These are phyloP conservation scores for Phoeniculus purpureus DNA, from an alignment of 2,797 vertebrate species.

Conservation along the genomic window DNA sequence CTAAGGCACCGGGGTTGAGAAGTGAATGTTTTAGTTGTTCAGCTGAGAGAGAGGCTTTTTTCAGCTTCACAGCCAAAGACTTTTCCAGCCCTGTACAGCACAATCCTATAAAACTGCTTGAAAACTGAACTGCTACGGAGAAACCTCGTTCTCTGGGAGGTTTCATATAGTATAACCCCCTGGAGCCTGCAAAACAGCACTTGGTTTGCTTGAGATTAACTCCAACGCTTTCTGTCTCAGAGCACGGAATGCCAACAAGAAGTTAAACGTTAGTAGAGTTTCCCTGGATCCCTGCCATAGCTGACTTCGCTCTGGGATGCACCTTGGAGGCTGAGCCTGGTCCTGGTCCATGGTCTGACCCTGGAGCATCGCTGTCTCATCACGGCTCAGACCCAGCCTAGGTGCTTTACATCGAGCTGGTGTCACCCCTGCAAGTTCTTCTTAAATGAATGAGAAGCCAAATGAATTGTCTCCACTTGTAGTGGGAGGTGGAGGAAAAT, in stretches of 20 bases:
- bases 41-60: not conserved
- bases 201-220: not conserved
- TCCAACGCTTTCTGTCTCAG: not conserved
- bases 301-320: not conserved
- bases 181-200: not conserved
- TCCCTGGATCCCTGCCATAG: not conserved
- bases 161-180: not conserved
- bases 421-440: not conserved
- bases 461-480: fast-evolving
- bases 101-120: not conserved
- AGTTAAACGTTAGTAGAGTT: not conserved
- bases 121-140: not conserved
- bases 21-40: fast-evolving
- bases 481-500: fast-evolving
- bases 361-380: not conserved
- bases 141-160: not conserved
- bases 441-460: fast-evolving
- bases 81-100: not conserved
- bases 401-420: not conserved
- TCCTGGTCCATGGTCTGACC: not conserved
- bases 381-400: fast-evolving
- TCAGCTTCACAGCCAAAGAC: not conserved
- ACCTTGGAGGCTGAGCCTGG: not conserved
- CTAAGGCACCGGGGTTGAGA: fast-evolving
- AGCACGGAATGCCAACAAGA: not conserved